Conservation (phyloP, 2,797 vertebrate genomes). For the Astyanax mexicanus region DNA sequence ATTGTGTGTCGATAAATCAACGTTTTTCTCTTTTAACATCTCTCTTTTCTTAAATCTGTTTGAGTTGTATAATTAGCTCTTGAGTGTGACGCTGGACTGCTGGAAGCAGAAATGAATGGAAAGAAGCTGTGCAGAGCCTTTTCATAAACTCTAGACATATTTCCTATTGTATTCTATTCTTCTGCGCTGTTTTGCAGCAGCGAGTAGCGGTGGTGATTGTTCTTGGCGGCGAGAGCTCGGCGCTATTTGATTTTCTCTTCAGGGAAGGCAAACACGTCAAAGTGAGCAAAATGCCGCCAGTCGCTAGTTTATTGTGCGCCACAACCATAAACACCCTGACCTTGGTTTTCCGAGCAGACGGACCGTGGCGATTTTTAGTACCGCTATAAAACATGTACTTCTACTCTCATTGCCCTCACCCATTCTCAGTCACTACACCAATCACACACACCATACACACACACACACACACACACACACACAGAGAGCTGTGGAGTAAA, state of each 20-base stretch:
- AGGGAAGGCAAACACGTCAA: conserved; percentile 71
- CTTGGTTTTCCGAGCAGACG: conserved; percentile 83
- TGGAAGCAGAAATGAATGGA: background rate
- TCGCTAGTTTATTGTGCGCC: conserved; percentile 84
- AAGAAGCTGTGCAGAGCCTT: no score
- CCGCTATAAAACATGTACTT: conserved; percentile 81
- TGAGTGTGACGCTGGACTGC: background rate
- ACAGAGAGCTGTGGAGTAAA: background rate
- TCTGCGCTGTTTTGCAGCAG: conserved; percentile 10
- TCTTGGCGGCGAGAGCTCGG: conserved; percentile 13
- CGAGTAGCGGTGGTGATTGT: conserved; percentile 20
- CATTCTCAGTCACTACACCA: conserved; percentile 21
- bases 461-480: conserved; percentile 25
- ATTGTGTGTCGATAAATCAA: background rate
- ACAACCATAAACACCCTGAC: conserved; percentile 82
- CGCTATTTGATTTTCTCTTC: conserved; percentile 67
- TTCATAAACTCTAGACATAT: no score
- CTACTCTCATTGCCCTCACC: conserved; percentile 50
- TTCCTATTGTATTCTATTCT: background rate
- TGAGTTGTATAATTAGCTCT: background rate
- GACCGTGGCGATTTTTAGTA: conserved; percentile 84
- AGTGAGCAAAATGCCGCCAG: conserved; percentile 74
- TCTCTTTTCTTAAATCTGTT: background rate
- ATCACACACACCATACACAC: conserved; percentile 9
- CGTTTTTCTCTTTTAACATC: background rate